Conservation (phyloP, 2,113 vertebrate genomes). For the Nycticryphes semicollaris region DNA sequence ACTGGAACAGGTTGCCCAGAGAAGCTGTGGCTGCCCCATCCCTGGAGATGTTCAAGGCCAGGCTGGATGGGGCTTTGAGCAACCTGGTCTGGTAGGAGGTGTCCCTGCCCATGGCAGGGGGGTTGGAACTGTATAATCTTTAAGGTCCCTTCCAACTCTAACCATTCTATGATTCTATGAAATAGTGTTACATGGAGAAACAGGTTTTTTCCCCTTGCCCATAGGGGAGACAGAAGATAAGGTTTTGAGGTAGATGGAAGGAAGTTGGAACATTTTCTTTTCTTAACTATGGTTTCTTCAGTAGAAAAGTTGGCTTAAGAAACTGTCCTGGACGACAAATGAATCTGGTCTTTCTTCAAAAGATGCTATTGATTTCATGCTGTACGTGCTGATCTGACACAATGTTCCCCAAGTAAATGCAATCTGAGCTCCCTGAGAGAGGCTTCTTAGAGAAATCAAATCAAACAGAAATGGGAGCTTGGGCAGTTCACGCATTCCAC, state of each 20-base stretch:
- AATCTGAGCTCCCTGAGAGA: slow-evolving; percentile 47
- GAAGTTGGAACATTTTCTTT: neutral
- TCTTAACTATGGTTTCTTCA: neutral
- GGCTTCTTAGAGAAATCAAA: slow-evolving; percentile 23
- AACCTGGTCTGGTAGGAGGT: no score
- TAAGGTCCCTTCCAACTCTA: no score
- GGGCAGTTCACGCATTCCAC: slow-evolving; percentile 46
- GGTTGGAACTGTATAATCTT: no score
- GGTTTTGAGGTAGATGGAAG: neutral
- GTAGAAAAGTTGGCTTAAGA: neutral
- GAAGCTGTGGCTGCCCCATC: no score
- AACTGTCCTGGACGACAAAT: neutral
- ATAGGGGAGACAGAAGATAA: neutral
- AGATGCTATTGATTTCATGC: slow-evolving; percentile 34
- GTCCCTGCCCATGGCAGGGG: no score
- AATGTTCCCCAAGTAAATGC: slow-evolving; percentile 18
- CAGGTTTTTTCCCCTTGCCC: neutral
- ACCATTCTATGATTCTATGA: neutral
- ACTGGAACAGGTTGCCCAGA: no score
- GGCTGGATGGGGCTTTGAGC: no score
- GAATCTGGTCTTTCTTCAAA: slow-evolving; percentile 31
- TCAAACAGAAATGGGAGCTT: slow-evolving; percentile 30
- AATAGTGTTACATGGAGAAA: neutral
- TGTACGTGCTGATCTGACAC: slow-evolving; percentile 43
- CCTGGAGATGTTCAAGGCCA: no score